A percentile compares a stretch with the other conserved stretches of the same genome.
Conservation (phyloP, 2,888 invertebrate genomes). For the Melinopterus prodromus region DNA sequence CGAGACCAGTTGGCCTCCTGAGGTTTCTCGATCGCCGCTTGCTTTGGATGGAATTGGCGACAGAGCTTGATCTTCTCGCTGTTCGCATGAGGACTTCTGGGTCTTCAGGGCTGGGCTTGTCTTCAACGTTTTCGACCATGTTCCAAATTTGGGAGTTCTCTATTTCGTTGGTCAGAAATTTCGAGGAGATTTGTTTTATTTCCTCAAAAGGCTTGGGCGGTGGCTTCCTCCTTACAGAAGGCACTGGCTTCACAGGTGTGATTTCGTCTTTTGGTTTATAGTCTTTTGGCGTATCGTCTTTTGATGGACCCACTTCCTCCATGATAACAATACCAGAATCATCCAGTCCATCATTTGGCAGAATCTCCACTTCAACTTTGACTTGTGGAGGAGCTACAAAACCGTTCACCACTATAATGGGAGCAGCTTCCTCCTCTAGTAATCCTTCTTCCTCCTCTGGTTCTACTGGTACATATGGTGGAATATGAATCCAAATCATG, state of each 20-base stretch:
- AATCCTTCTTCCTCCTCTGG: neutral
- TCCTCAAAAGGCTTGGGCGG: neutral
- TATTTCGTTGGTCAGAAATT: neutral
- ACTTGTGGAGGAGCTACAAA: too few relatives aligned
- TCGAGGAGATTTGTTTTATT: neutral
- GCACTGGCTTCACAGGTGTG: too few relatives aligned
- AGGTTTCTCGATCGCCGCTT: constrained; percentile 5
- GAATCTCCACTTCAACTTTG: too few relatives aligned
- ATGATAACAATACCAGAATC: neutral
- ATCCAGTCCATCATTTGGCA: neutral
- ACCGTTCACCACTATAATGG: too few relatives aligned
- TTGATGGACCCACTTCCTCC: neutral
- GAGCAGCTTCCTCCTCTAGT: neutral
- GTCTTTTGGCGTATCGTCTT: neutral
- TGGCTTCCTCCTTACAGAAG: too few relatives aligned
- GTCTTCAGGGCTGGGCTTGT: too few relatives aligned
- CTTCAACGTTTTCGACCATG: too few relatives aligned
- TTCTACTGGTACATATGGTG: neutral
- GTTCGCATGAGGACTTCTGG: neutral
- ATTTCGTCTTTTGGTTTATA: too few relatives aligned
- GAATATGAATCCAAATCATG: neutral
- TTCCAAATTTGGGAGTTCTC: neutral
- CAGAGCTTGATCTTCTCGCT: neutral
- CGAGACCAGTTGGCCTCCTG: constrained; percentile 6
- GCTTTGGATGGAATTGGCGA: neutral